phyloP scores from a whole-genome alignment of 2,113 vertebrate species.

The Lynx canadensis region DNA sequence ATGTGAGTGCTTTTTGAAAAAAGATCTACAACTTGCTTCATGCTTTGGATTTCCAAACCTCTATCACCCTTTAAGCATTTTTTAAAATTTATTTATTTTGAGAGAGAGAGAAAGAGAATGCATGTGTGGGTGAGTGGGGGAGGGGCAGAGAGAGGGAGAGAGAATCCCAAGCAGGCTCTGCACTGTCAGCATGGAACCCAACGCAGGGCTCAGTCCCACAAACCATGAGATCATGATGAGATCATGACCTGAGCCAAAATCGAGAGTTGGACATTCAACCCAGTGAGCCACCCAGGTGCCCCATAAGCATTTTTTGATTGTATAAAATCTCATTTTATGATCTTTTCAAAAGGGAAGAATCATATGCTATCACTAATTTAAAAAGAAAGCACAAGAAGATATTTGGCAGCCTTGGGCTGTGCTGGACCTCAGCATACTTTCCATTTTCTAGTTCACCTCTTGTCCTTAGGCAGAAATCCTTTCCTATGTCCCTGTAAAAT shows the following conservation, averaged over 20 bases:
- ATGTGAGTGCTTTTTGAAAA: neutral
- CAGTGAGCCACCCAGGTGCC: no score
- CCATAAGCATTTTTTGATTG: neutral
- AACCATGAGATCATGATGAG: no score
- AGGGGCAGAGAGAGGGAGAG: no score
- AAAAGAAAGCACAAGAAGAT: neutral
- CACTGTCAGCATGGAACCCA: no score
- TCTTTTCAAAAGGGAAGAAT: slow-evolving; percentile 5
- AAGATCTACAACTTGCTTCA: neutral
- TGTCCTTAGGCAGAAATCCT: neutral
- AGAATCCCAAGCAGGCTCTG: no score
- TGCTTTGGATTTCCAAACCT: neutral
- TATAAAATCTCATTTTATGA: neutral
- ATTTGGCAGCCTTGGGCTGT: neutral
- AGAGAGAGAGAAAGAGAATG: no score
- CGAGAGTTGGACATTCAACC: no score
- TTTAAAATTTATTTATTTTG: no score
- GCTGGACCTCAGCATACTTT: neutral
- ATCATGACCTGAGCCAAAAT: no score
- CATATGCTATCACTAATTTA: neutral
- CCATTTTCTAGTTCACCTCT: neutral
- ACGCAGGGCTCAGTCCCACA: no score
- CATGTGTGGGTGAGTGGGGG: no score
- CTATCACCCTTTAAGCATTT: neutral
- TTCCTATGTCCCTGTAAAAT: neutral